Percentiles rank a stretch among this genome's conserved stretches.
phyloP scores from a whole-genome alignment of 2,797 vertebrate genomes.

The Aeoliscus strigatus region DNA sequence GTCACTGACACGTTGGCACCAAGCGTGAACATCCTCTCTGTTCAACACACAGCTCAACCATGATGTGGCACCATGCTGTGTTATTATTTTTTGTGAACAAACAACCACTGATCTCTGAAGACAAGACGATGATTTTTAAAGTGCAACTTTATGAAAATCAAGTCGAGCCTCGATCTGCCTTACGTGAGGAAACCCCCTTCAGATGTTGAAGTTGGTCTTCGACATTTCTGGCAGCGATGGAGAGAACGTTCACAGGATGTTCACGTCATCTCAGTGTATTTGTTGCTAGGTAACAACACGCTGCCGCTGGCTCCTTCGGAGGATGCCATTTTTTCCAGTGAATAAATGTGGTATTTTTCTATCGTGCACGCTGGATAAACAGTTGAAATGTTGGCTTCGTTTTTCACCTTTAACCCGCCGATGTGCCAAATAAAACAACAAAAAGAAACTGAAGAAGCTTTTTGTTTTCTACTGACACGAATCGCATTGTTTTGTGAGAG shows the following conservation, averaged over 20 bases:
- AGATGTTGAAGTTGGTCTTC: no score
- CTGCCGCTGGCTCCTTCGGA: conserved; percentile 1
- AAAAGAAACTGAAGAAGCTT: not conserved
- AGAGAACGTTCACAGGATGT: no score
- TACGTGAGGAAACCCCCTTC: conserved; percentile 18
- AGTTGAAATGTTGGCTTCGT: not conserved
- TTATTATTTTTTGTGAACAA: no score
- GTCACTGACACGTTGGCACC: no score
- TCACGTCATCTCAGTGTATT: no score
- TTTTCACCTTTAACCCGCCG: conserved; percentile 10
- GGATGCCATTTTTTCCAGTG: not conserved
- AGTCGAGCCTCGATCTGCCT: conserved; percentile 31
- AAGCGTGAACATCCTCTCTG: no score
- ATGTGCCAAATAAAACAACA: conserved; percentile 32
- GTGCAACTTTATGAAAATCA: no score
- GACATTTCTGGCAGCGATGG: no score
- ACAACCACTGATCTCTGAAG: no score
- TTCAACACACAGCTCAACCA: no score
- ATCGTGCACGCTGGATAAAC: conserved; percentile 2
- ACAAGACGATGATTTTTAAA: no score
- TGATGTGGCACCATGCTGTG: no score
- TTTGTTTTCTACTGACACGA: conserved; percentile 6
- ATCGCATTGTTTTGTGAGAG: conserved; percentile 6
- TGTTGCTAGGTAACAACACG: conserved; percentile 1
- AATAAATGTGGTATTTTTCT: not conserved